A percentile compares a stretch with the other conserved stretches of the same genome.
phyloP scores from a whole-genome alignment of 2,797 vertebrate genomes.

The Notolabrus celidotus region DNA sequence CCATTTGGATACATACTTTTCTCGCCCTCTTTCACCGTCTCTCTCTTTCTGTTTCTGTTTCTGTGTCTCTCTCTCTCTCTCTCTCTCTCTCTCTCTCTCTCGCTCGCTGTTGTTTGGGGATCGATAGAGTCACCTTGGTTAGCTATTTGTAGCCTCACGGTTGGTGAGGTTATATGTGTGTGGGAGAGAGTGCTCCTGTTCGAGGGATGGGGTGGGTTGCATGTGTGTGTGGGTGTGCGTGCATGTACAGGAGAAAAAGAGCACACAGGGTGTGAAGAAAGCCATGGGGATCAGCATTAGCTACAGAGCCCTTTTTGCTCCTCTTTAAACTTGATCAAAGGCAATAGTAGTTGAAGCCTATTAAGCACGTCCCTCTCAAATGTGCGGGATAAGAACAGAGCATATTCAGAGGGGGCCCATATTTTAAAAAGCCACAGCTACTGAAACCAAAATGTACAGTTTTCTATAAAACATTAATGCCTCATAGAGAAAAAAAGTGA shows the following conservation, averaged over 20 bases:
- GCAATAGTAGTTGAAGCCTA: conserved; percentile 85
- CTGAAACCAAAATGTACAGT: conserved; percentile 66
- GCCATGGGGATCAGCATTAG: conserved; percentile 84
- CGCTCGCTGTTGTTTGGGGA: conserved; percentile 78
- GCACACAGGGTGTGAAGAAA: conserved; percentile 76
- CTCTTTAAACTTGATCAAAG: conserved; percentile 89
- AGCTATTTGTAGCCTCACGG: conserved; percentile 85
- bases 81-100: conserved; percentile 45
- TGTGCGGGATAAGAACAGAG: conserved; percentile 72
- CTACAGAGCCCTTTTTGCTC: conserved; percentile 85
- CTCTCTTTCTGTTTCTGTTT: conserved; percentile 45
- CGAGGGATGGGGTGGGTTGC: conserved; percentile 50
- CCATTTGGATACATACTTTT: conserved; percentile 70
- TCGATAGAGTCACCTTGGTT: conserved; percentile 90
- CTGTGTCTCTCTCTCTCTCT: conserved; percentile 47
- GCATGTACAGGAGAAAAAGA: conserved; percentile 70
- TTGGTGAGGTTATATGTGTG: conserved; percentile 79
- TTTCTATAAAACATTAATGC: conserved; percentile 63
- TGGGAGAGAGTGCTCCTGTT: conserved; percentile 67
- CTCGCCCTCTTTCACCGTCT: conserved; percentile 41
- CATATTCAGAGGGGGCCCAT: conserved; percentile 70
- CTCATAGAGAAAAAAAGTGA: conserved; percentile 48
- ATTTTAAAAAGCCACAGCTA: conserved; percentile 69
- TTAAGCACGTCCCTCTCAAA: conserved; percentile 82
- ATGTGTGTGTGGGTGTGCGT: conserved; percentile 39